phyloP scores from a whole-genome alignment of 2,113 vertebrate genomes.

The Dermatemys mawii region DNA sequence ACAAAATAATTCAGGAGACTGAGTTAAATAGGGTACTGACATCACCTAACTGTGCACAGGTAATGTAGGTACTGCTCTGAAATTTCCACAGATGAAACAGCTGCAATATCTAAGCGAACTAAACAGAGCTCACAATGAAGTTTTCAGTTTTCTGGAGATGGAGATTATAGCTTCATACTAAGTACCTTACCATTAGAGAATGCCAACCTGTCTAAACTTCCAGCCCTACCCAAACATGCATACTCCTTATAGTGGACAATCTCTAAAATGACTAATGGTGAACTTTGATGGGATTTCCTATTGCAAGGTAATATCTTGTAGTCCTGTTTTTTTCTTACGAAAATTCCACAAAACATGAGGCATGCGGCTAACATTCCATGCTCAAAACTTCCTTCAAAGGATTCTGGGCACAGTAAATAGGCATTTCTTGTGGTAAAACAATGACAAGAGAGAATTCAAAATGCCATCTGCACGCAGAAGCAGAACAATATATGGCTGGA shows the following conservation, averaged over 20 bases:
- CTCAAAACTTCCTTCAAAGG: neutral
- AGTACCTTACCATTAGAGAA: neutral
- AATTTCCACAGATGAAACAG: neutral
- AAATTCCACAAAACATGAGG: neutral
- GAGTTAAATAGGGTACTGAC: neutral
- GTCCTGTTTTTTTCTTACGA: neutral
- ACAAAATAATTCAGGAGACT: constrained; percentile 44
- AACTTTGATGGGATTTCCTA: neutral
- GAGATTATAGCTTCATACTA: neutral
- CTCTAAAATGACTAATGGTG: neutral
- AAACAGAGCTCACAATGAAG: neutral
- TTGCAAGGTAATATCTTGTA: neutral
- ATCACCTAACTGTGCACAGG: neutral
- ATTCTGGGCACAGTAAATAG: neutral
- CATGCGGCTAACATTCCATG: neutral
- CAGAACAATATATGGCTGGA: neutral
- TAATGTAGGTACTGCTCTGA: neutral
- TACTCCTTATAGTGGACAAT: neutral
- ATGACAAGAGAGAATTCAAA: neutral
- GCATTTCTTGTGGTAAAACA: neutral
- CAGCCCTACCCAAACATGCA: neutral
- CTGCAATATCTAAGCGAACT: neutral
- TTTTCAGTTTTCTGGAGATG: neutral
- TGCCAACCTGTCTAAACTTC: accelerated
- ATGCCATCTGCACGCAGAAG: neutral